Percentiles rank a stretch among this genome's conserved stretches.
phyloP scores from a whole-genome alignment of 2,888 invertebrate species.

The Meghimatium bilineatum region DNA sequence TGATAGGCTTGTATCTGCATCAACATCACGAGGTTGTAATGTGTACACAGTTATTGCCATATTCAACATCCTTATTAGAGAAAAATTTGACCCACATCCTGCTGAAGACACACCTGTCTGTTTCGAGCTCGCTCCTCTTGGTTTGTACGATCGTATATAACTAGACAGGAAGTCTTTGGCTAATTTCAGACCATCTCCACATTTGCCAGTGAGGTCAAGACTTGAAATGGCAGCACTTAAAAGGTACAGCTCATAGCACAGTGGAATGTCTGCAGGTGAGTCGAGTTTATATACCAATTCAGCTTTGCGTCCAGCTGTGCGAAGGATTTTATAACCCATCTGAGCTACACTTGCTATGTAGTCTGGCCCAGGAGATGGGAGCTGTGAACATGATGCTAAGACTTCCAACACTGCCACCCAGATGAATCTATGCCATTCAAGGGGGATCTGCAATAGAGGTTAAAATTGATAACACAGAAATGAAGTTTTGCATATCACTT shows the following conservation, averaged over 20 bases:
- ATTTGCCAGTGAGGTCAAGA: constrained; percentile 12
- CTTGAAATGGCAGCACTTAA: constrained; percentile 9
- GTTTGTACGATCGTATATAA: not conserved
- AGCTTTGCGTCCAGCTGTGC: constrained; percentile 12
- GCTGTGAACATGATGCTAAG: not conserved
- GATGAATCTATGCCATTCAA: constrained; percentile 15
- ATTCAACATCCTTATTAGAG: not conserved
- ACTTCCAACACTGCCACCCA: not conserved
- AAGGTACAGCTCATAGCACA: constrained; percentile 29
- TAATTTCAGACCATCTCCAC: constrained; percentile 19
- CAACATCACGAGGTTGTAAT: constrained; percentile 30
- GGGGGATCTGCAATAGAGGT: constrained; percentile 14
- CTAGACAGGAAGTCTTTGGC: constrained; percentile 29
- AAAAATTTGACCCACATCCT: not conserved
- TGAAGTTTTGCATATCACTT: too few relatives aligned
- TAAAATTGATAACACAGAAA: not conserved
- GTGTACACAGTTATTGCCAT: constrained; percentile 7
- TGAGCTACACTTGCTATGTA: not conserved
- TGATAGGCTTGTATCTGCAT: constrained; percentile 9
- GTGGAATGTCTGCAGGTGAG: not conserved
- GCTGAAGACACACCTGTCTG: not conserved
- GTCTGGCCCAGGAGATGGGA: not conserved
- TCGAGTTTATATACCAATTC: not conserved
- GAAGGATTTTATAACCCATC: not conserved
- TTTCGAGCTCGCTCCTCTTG: not conserved